Conservation (phyloP, 2,888 invertebrate genomes). For the Dryobotodes eremita region DNA sequence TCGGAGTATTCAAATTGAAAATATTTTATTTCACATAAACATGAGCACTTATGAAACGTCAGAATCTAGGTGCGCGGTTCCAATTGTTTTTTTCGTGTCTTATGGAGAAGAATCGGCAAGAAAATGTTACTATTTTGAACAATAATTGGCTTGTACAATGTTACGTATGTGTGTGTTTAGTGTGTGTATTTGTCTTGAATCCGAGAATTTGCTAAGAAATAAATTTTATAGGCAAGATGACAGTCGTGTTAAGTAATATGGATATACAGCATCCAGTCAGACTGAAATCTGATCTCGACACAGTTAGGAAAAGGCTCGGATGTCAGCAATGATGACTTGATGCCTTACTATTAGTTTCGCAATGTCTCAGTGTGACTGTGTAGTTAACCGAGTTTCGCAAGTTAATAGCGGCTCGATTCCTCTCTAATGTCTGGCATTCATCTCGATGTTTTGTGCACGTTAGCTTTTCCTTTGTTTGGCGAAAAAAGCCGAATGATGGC, state of each 20-base stretch:
- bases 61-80: background rate
- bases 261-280: slow-evolving; percentile 9
- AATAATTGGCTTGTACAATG: too few relatives aligned
- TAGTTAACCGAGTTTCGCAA: slow-evolving; percentile 74
- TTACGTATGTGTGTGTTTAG: too few relatives aligned
- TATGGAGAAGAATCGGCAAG: background rate
- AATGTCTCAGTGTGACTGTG: slow-evolving; percentile 57
- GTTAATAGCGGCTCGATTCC: slow-evolving; percentile 62
- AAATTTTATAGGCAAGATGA: background rate
- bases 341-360: slow-evolving; percentile 50
- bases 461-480: slow-evolving; percentile 51
- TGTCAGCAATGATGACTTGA: slow-evolving; percentile 47
- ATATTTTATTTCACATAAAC: too few relatives aligned
- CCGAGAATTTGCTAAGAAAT: background rate
- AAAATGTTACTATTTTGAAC: too few relatives aligned
- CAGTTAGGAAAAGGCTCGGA: slow-evolving; percentile 34
- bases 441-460: slow-evolving; percentile 47
- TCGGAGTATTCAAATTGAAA: background rate
- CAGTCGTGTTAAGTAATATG: background rate
- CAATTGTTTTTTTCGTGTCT: background rate
- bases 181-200: background rate
- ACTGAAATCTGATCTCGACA: slow-evolving; percentile 17
- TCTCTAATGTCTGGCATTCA: slow-evolving; percentile 60
- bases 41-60: background rate
- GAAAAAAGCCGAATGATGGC: slow-evolving; percentile 31